Base-by-base conservation (phyloP, 2,888 invertebrate species). In the Drosophila pegasa region DNA sequence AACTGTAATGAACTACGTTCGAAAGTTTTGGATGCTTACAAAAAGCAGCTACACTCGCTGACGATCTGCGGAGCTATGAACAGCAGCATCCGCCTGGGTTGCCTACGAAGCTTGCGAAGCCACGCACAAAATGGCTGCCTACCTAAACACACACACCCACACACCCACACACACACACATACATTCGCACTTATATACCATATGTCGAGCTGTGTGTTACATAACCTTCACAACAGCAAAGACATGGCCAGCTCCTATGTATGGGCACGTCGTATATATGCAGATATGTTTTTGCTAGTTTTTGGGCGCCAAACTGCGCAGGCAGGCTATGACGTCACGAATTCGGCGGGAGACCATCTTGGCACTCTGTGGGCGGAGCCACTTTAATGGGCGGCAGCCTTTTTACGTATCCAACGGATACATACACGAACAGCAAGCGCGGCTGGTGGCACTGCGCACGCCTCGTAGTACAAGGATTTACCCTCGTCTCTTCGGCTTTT, bases 31-130 rank as follows among this genome's bases (percentile, higher is more conserved):
- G 33, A 35, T 43, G 55, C 56, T 69, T 38, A 63, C 79, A 51
- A 71, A 79, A 78, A 90, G 89, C 92, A 90, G 91, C 92, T 91
- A 89, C 88, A 92, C 92, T 92, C 91, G 91, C 90, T 91, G 92
- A 92, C 92, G 91, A 90, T 92, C 92, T 92, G 89, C 90, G 90
- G 86, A 90, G 91, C 92, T 92, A 90, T 92, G 92, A 91, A 85
- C 79, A 75, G 71, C 78, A 89, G 83, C 81, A 87, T 85, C 85
- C 82, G 87, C 72, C 70, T 77, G 74, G 82, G 88, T 82, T 84
- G 77, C 89, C 89, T 89, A 91, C 88, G 88, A 90, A 90, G 89
- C 87, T 86, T 80, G 69, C 61, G 54, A 57, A 61, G 65, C 66
- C 59, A 69, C 75, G 71, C 71, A 75, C 73, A 85, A 88, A 85